phyloP scores from a whole-genome alignment of 1,140 invertebrate genomes.

The Drosophila ohnishii region DNA sequence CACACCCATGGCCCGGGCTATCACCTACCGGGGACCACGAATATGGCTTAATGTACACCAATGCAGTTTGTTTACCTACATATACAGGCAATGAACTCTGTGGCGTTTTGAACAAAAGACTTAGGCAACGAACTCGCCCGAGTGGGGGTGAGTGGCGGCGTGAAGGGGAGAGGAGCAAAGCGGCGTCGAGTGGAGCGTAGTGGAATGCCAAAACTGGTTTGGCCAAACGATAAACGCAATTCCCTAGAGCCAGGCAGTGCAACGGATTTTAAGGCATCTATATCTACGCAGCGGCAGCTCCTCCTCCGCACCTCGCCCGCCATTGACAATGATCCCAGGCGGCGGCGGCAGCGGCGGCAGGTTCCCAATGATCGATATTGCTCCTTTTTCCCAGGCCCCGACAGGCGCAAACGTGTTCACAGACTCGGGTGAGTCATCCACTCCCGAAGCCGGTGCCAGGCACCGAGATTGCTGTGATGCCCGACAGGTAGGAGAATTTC shows the following conservation, averaged over 20 bases:
- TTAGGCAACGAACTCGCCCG: slow-evolving; percentile 73
- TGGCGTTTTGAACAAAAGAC: slow-evolving; percentile 71
- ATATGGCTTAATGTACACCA: slow-evolving; percentile 34
- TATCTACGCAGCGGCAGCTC: slow-evolving; percentile 28
- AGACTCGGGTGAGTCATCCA: slow-evolving; percentile 55
- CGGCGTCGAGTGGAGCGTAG: slow-evolving; percentile 8
- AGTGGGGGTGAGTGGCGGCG: slow-evolving; percentile 2
- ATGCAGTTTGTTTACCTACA: slow-evolving; percentile 47
- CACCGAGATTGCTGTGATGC: slow-evolving; percentile 28
- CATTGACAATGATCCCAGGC: slow-evolving; percentile 29
- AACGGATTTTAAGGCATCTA: slow-evolving; percentile 54
- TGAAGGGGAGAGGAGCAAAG: neutral
- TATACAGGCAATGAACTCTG: slow-evolving; percentile 70
- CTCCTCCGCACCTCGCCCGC: neutral
- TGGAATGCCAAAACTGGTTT: slow-evolving; percentile 64
- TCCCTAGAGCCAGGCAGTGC: slow-evolving; percentile 43
- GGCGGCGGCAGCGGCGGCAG: slow-evolving; percentile 6
- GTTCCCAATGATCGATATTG: slow-evolving; percentile 37
- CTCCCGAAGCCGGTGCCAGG: slow-evolving; percentile 29
- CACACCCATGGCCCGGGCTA: slow-evolving; percentile 13
- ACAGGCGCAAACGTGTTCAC: slow-evolving; percentile 64
- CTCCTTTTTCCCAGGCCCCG: slow-evolving; percentile 69
- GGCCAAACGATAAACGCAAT: slow-evolving; percentile 59
- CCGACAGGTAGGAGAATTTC: slow-evolving; percentile 57
- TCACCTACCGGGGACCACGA: slow-evolving; percentile 7